Conservation (phyloP, 2,888 invertebrate genomes). For the Caprella mutica region DNA sequence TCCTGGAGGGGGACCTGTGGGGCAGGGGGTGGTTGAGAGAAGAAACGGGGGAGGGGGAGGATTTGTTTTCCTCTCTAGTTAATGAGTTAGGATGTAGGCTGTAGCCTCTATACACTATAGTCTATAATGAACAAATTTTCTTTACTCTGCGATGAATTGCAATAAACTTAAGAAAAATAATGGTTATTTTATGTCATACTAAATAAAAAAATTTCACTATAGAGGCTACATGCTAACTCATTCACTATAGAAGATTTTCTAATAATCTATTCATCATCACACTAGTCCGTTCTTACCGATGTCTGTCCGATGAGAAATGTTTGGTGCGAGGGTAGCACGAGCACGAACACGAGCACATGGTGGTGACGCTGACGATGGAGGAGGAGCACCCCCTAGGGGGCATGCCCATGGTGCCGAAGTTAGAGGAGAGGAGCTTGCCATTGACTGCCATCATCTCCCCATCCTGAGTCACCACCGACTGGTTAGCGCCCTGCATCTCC, state of each 20-base stretch:
- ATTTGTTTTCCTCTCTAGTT: too few relatives aligned
- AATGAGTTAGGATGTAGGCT: too few relatives aligned
- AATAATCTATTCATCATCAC: too few relatives aligned
- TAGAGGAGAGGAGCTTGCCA: conserved; percentile 64
- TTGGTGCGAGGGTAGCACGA: conserved; percentile 36
- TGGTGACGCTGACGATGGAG: conserved; percentile 44
- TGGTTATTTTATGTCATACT: background rate
- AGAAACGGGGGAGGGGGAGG: background rate
- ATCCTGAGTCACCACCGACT: conserved; percentile 86
- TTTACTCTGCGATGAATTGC: too few relatives aligned
- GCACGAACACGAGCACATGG: conserved; percentile 39
- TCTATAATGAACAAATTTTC: background rate
- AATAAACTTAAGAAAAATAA: too few relatives aligned
- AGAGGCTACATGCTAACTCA: too few relatives aligned
- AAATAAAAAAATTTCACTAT: background rate
- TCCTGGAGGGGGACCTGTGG: conserved; percentile 26
- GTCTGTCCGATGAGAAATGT: too few relatives aligned
- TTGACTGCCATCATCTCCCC: conserved; percentile 95
- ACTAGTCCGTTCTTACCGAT: conserved; percentile 16
- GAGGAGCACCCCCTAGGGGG: conserved; percentile 21
- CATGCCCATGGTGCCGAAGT: conserved; percentile 10
- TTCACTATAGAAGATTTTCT: too few relatives aligned
- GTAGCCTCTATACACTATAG: too few relatives aligned
- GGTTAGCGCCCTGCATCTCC: conserved; percentile 79
- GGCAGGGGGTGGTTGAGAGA: background rate